phyloP scores from a whole-genome alignment of 2,888 invertebrate species.

The Caenorhabditis doughertyi region DNA sequence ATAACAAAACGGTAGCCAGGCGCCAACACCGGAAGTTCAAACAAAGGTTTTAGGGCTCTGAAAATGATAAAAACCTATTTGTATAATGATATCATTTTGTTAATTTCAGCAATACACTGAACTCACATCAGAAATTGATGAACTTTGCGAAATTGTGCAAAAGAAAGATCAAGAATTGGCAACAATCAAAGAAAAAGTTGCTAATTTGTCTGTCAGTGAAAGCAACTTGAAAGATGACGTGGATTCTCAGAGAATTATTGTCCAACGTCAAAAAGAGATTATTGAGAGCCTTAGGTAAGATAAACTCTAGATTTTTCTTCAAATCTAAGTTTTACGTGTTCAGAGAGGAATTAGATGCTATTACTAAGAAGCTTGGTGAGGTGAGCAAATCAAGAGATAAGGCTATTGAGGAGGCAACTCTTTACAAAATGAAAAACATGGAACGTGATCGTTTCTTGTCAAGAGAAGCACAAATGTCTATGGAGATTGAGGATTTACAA shows the following conservation, averaged over 20 bases:
- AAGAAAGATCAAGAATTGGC: constrained; percentile 68
- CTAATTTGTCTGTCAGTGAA: constrained; percentile 41
- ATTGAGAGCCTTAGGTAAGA: constrained; percentile 65
- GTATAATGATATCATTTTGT: constrained; percentile 33
- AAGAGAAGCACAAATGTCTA: constrained; percentile 67
- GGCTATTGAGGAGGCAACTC: constrained; percentile 54
- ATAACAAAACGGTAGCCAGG: constrained; percentile 29
- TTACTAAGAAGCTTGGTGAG: constrained; percentile 52
- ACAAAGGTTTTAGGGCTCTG: background rate
- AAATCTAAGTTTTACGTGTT: constrained; percentile 11
- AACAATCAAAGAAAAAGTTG: constrained; percentile 58
- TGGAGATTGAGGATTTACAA: constrained; percentile 71
- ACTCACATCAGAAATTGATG: constrained; percentile 70
- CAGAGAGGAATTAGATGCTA: constrained; percentile 65
- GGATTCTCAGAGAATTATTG: constrained; percentile 59
- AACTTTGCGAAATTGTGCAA: constrained; percentile 65
- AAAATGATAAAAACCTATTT: constrained; percentile 5
- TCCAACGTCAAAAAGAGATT: constrained; percentile 66
- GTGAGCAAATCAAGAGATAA: constrained; percentile 50
- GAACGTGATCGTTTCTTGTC: constrained; percentile 66
- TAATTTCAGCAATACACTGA: constrained; percentile 73
- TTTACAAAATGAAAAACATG: constrained; percentile 57
- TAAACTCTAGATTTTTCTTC: background rate
- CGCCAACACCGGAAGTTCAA: constrained; percentile 50
- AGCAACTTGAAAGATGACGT: constrained; percentile 56